Evolutionary conservation across 2,113 vertebrate species (phyloP), one percentile per base, ranked within the genome.

Genomic region (Oryzias woworae): DNA sequence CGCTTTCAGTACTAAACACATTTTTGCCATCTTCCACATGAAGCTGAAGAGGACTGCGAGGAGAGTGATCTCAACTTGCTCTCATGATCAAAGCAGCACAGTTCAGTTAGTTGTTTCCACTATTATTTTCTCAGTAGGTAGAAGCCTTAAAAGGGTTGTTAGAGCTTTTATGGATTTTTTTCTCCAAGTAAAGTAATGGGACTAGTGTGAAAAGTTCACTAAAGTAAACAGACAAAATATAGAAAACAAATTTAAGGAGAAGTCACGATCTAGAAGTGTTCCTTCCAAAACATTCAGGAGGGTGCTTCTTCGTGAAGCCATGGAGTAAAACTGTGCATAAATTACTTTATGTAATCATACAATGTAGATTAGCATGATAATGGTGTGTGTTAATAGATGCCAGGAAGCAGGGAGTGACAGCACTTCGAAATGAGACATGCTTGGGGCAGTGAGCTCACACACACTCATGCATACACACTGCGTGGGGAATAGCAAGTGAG

Each of bases 351-450:
- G 95, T 96, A 96, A 97, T 96, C 95, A 97, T 96, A 96, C 94
- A 95, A 95, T 92, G 94, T 93, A 95, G 94, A 99, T 99, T 99
- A 97, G 94, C 97, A 99, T 99, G 95, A 98, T 98, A 99, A 99
- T 98, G 94, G 95, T 92, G 92, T 93, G 94, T 91, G 91, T 97
- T 98, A 98, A 99, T 99, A 95, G 95, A 96, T 96, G 96, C 95
- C 95, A 95, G 95, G 95, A 95, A 96, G 94, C 93, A 93, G 91
- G 94, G 94, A 95, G 95, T 94, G 95, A 95, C 94, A 95, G 94
- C 93, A 94, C 94, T 94, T 94, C 95, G 93, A 96, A 96, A 98
- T 95, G 94, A 98, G 95, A 95, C 93, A 90, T 94, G 96, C 95
- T 96, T 91, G 91, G 90, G 92, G 96, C 95, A 94, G 92, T 84